Evolutionary conservation across 1,140 invertebrate species (phyloP).

Genomic region (Drosophila takahashii): DNA sequence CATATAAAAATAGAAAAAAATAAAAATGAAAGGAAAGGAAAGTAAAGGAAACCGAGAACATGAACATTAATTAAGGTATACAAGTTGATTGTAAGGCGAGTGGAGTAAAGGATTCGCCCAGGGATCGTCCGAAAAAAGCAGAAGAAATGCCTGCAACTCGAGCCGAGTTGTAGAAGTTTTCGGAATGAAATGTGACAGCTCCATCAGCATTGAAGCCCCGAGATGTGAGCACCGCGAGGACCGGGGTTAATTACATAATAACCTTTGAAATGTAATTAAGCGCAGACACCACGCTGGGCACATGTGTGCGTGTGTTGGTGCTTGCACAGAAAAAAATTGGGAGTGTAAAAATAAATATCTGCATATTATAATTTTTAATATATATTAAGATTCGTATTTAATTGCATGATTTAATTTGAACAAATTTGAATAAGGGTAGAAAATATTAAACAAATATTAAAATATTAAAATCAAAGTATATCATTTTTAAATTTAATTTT

Average conservation of each 20-base stretch:
- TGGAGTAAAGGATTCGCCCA: slow-evolving; percentile 16
- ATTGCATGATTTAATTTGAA: too few species aligned
- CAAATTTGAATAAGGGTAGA: too few species aligned
- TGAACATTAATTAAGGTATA: slow-evolving; percentile 67
- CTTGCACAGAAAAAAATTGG: too few species aligned
- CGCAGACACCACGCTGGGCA: slow-evolving; percentile 16
- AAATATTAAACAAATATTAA: too few species aligned
- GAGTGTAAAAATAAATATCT: too few species aligned
- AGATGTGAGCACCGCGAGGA: slow-evolving; percentile 6
- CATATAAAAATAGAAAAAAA: not conserved
- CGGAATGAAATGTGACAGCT: slow-evolving; percentile 43
- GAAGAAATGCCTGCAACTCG: not conserved
- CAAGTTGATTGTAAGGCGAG: slow-evolving; percentile 33
- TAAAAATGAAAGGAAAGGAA: not conserved
- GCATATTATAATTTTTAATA: too few species aligned
- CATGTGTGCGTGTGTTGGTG: not conserved
- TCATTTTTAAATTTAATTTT: too few species aligned
- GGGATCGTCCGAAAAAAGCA: not conserved
- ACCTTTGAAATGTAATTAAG: slow-evolving; percentile 70
- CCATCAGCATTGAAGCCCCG: slow-evolving; percentile 9
- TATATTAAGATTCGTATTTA: too few species aligned
- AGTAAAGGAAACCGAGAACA: slow-evolving; percentile 39
- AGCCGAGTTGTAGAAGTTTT: slow-evolving; percentile 21
- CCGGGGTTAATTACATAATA: slow-evolving; percentile 65
- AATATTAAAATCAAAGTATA: too few species aligned